These are phyloP conservation scores for Pipa parva DNA, from an alignment of 2,113 vertebrate species.

Conservation along the genomic window DNA sequence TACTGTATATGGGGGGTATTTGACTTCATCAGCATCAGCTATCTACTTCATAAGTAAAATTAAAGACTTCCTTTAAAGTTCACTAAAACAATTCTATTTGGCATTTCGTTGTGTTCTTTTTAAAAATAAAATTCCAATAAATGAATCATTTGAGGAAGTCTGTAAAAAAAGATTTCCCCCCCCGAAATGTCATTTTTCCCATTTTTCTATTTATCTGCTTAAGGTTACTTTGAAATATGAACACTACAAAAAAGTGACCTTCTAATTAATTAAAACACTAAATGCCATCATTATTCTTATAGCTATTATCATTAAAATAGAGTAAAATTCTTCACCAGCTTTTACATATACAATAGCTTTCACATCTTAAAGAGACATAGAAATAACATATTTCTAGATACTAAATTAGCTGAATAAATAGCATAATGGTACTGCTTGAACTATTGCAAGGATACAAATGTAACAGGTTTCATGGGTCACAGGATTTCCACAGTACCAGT, in stretches of 20 bases:
- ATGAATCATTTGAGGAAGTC: background rate
- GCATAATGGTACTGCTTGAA: no score
- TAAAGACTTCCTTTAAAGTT: background rate
- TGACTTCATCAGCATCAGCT: no score
- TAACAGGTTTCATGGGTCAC: no score
- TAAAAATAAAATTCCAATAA: background rate
- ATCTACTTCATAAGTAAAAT: no score
- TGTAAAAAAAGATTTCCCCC: background rate
- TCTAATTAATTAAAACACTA: background rate
- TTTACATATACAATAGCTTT: no score
- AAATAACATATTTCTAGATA: no score
- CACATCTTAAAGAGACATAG: no score
- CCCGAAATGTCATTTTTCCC: background rate
- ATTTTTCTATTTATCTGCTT: slow-evolving; percentile 1
- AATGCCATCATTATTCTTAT: background rate
- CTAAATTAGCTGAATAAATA: no score
- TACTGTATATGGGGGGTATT: no score
- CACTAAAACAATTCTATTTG: background rate
- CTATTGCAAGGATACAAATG: no score
- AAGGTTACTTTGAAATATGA: slow-evolving; percentile 4
- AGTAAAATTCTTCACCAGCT: background rate
- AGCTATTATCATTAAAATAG: background rate
- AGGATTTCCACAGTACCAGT: no score
- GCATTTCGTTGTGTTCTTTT: slow-evolving; percentile 6
- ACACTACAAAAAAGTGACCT: background rate